Evolutionary conservation across 2,113 vertebrate species (phyloP), one percentile per base, ranked within the genome.

Genomic region (Xenopus borealis): DNA sequence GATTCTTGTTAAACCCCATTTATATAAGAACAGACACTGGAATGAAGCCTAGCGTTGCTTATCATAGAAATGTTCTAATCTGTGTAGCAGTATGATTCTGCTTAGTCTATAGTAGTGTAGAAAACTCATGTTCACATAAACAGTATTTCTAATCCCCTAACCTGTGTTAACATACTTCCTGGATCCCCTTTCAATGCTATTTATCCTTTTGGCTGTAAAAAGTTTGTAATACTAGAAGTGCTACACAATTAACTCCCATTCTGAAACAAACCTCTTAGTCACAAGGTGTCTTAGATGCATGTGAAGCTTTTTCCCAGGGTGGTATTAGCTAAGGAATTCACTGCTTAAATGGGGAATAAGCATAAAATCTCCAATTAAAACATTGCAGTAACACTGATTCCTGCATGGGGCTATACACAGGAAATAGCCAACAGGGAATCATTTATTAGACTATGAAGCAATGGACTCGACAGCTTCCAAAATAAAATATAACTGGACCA

Each of bases 341-440:
- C 63, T 61, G 64, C 67, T 40, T 61, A 16, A 61, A 67, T 59
- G 50, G 63, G 66, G 53, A 17, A 50, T 61, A 23, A 65, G 50
- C 67, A 27, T 27, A 58, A 57, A 50, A 18, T 66, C 33, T 74
- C 30, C 64, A 74, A 74, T 67, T 67, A 59, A 47, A 19, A 47
- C 55, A 27, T 74, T 33, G 12, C 17, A 1, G 4, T 59, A 63
- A 74, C 63, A 10, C 27, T 47, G 52, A 40, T 65, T 66, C 55
- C 53, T 3, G 20, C 3, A 10, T 30, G 19, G 67, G 64, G 61
- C 72, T 17, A 40, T 10, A 27, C 23, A 64, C 62, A 33, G 18
- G 13, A 13, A 40, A 40, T 40, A 64, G 62, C 10, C 65, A 18
- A 65, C 62, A 57, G 18, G 23, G 11, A 52, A 52, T 53, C 12